These are phyloP conservation scores for Drosophila repletoides DNA, from an alignment of 1,140 invertebrate genomes.

Conservation along the genomic window DNA sequence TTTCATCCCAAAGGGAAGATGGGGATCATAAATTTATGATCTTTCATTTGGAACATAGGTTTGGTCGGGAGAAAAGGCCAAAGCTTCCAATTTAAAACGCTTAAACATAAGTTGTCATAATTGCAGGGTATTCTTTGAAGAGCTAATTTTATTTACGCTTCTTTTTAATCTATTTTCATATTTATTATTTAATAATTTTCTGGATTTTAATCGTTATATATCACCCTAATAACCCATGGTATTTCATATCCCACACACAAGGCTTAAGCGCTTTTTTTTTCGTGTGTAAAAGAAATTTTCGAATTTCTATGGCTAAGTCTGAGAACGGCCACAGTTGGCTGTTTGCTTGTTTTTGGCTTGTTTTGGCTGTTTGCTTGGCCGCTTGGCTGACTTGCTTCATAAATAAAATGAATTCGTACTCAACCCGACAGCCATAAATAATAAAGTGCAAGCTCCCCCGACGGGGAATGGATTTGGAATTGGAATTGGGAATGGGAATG, in stretches of 20 bases:
- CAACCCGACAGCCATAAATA: conserved; percentile 75
- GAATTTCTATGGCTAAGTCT: neutral
- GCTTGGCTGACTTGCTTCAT: conserved; percentile 74
- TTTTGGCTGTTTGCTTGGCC: conserved; percentile 55
- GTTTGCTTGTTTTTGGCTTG: conserved; percentile 23
- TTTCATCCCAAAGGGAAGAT: too few species aligned
- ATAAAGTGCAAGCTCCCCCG: conserved; percentile 68
- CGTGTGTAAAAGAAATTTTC: conserved; percentile 13
- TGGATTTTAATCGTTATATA: too few species aligned
- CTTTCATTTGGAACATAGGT: too few species aligned
- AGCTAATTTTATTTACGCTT: too few species aligned
- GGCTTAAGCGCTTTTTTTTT: neutral
- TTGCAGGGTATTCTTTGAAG: too few species aligned
- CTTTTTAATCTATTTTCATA: too few species aligned
- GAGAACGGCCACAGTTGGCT: conserved; percentile 27
- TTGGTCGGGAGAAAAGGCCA: too few species aligned
- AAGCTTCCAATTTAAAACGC: too few species aligned
- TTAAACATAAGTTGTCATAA: too few species aligned
- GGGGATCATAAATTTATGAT: too few species aligned
- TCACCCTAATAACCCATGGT: neutral
- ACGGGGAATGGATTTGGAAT: too few species aligned
- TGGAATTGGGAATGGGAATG: neutral
- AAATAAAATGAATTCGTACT: conserved; percentile 79
- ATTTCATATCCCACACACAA: neutral
- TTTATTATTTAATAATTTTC: too few species aligned